Base-by-base conservation (phyloP, 2,797 vertebrate genomes). In the Sebastes nivosus region DNA sequence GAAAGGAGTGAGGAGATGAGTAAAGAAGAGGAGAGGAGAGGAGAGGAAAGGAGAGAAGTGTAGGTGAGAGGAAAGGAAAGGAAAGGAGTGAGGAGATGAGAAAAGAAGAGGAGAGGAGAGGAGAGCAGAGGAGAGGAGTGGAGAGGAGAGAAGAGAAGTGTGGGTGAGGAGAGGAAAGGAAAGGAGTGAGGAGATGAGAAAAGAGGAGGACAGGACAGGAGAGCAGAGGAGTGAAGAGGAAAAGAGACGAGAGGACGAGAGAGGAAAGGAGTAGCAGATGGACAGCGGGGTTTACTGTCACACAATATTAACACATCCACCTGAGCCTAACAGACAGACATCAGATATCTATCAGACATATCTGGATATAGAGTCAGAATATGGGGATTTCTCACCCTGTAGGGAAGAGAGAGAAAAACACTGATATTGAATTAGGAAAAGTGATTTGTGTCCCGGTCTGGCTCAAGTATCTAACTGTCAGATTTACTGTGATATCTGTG, bases 241-340 rank as follows among this genome's bases (percentile, higher is more conserved):
- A 54, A 32, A 6, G 2, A 18, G 16, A 46, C 1, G 6, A 18
- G 16, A 18, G 16, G 6, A 18, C 1, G 18, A 7, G 6, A 18
- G 7, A 46, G 29, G 57, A 34, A 36, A 20, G 32, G 68, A 58
- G 69, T 46, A 55, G 80, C 85, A 92, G 91, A 92, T 90, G 92
- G 90, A 82, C 57, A 64, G 70, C 61, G 6, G 12, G 73, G 79
- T 52, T 87, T 77, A 86, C 78, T 88, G 90, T 89, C 89, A 86
- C 73, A 77, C 38, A 63, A 72, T 72, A 93, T 94, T 90, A 94
- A 72, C 83, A 85, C 65, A 67, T 82, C 79, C 67, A 79, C 77
- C 68, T 87, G 70, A 84, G 65, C 27, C 77, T 81, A 36, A 38
- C 42, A 12, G 24, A 69, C 34, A 54, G 34, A 36, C 34, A 36